Conservation (phyloP, 2,113 vertebrate genomes). For the Elanoides forficatus region DNA sequence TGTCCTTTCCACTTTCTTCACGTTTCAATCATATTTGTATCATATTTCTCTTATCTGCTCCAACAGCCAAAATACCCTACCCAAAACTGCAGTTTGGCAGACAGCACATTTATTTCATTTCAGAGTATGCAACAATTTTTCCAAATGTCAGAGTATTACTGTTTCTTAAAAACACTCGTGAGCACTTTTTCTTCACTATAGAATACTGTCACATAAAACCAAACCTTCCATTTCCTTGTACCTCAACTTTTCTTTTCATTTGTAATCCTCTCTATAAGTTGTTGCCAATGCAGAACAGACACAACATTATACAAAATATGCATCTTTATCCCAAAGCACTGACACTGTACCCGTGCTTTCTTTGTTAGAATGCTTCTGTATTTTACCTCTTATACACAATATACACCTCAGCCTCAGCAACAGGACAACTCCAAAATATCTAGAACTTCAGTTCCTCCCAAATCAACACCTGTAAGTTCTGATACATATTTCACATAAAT, state of each 20-base stretch:
- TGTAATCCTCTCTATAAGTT: background rate
- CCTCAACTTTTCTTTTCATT: background rate
- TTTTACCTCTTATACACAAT: background rate
- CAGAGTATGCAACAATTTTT: background rate
- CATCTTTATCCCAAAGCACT: background rate
- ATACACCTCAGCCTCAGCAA: background rate
- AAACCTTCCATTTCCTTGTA: background rate
- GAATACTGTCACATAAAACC: background rate
- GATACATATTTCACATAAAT: background rate
- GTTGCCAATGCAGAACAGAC: background rate
- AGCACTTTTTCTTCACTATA: background rate
- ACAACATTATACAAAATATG: background rate
- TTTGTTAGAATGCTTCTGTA: background rate
- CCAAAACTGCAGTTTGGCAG: background rate
- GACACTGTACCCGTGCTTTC: fast-evolving
- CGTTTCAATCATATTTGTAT: background rate
- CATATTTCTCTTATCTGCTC: background rate
- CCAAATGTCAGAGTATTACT: background rate
- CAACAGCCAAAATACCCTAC: background rate
- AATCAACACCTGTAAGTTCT: background rate
- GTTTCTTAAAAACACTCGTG: background rate
- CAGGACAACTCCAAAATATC: background rate
- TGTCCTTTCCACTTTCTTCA: background rate
- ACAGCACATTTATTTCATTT: background rate
- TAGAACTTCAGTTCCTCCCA: background rate